Percentiles rank a stretch among this genome's conserved stretches.
Evolutionary conservation across 1,140 invertebrate genomes (phyloP).

Genomic region (Ceratoteleas bidentatus): DNA sequence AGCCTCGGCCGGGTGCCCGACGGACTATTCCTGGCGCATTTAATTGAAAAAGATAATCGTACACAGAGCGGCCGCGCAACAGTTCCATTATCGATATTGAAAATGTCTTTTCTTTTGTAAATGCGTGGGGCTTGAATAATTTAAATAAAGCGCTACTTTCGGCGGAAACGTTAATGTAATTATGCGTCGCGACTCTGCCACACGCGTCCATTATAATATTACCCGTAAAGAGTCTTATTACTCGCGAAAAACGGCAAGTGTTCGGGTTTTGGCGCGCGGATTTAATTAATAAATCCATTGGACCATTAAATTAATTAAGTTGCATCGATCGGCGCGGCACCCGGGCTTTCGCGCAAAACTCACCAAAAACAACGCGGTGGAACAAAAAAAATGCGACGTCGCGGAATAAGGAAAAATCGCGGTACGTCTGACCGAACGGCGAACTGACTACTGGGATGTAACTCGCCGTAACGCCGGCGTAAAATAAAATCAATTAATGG

Average conservation of each 20-base stretch:
- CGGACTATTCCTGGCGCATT: not conserved
- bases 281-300: slow-evolving; percentile 42
- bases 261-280: slow-evolving; percentile 6
- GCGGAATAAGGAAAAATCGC: not conserved
- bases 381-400: not conserved
- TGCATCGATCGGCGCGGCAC: slow-evolving; percentile 7
- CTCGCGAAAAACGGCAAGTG: slow-evolving; percentile 15
- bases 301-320: slow-evolving; percentile 48
- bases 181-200: slow-evolving; percentile 8
- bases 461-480: not conserved
- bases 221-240: slow-evolving; percentile 31
- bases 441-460: slow-evolving; percentile 4
- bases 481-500: slow-evolving; percentile 45
- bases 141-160: slow-evolving; percentile 30
- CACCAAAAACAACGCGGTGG: not conserved
- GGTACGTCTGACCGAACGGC: slow-evolving; percentile 10
- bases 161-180: slow-evolving; percentile 36
- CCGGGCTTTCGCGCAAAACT: not conserved
- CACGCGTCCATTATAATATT: slow-evolving; percentile 38
- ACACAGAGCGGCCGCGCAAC: not conserved
- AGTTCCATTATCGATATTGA: slow-evolving; percentile 46
- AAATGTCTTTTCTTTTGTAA: slow-evolving; percentile 24
- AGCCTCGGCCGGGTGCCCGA: not conserved
- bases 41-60: slow-evolving; percentile 24
- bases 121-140: slow-evolving; percentile 21